phyloP scores from a whole-genome alignment of 1,140 invertebrate genomes.

The Temnothorax curvispinosus region DNA sequence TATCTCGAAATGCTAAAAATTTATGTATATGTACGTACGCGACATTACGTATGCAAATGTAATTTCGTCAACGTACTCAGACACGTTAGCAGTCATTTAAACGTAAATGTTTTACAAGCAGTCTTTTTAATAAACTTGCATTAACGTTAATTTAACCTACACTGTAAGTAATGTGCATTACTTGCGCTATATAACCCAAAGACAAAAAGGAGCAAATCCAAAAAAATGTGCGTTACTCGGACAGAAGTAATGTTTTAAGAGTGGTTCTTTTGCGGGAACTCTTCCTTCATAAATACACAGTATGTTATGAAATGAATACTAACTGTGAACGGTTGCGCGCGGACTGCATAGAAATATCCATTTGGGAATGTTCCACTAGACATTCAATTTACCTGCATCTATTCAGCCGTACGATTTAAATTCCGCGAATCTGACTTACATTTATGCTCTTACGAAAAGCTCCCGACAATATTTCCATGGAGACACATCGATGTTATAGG shows the following conservation, averaged over 20 bases:
- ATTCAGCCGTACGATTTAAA: slow-evolving; percentile 54
- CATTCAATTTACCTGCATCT: slow-evolving; percentile 49
- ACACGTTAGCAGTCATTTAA: slow-evolving; percentile 20
- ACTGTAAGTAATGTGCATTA: neutral
- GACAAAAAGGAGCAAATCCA: too few relatives aligned
- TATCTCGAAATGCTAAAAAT: neutral
- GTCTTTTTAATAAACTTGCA: slow-evolving; percentile 41
- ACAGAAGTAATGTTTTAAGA: slow-evolving; percentile 26
- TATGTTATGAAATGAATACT: slow-evolving; percentile 55
- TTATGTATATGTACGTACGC: neutral
- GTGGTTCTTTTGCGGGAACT: neutral
- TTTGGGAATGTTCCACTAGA: slow-evolving; percentile 55
- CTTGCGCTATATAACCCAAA: too few relatives aligned
- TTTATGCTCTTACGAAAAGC: slow-evolving; percentile 41
- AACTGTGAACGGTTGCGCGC: slow-evolving; percentile 45
- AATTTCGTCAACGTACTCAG: slow-evolving; percentile 10
- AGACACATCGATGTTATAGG: slow-evolving; percentile 14
- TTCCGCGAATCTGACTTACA: slow-evolving; percentile 49
- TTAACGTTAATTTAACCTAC: slow-evolving; percentile 33
- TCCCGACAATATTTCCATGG: slow-evolving; percentile 3
- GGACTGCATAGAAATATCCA: slow-evolving; percentile 39
- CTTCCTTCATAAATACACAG: slow-evolving; percentile 32
- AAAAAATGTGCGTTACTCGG: neutral
- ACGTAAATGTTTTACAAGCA: slow-evolving; percentile 41
- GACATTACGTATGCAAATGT: slow-evolving; percentile 30